Evolutionary conservation across 2,888 invertebrate species (phyloP).

Genomic region (Eupithecia abbreviata): DNA sequence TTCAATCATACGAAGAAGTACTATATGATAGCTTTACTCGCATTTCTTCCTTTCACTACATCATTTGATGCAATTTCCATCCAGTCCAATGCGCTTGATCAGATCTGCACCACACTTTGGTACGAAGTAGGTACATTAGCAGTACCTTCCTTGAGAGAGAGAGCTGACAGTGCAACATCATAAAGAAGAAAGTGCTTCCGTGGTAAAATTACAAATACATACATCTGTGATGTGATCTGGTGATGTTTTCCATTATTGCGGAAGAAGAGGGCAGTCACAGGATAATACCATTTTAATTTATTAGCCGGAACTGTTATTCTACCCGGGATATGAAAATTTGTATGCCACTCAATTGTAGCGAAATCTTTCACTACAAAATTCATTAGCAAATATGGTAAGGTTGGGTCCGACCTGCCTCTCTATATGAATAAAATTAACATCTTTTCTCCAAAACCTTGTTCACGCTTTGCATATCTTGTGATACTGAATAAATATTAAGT

Average conservation of each 20-base stretch:
- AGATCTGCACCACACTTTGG: neutral
- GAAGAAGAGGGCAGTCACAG: neutral
- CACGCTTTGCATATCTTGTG: slow-evolving; percentile 43
- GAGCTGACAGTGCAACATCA: neutral
- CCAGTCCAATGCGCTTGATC: neutral
- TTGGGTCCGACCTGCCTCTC: slow-evolving; percentile 46
- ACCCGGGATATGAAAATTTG: slow-evolving; percentile 31
- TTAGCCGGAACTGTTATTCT: neutral
- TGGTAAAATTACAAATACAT: neutral
- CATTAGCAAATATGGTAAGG: slow-evolving; percentile 60
- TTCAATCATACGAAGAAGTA: neutral
- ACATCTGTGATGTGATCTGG: no score
- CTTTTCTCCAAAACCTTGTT: slow-evolving; percentile 49
- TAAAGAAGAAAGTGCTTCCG: neutral
- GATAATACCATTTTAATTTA: neutral
- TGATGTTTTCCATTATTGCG: neutral
- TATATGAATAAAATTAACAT: slow-evolving; percentile 66
- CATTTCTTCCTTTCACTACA: neutral
- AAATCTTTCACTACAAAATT: slow-evolving; percentile 56
- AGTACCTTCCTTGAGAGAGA: neutral
- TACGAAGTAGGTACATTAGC: no score
- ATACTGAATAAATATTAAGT: slow-evolving; percentile 43
- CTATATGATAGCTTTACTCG: neutral
- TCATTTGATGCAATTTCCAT: neutral
- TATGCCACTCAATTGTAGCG: slow-evolving; percentile 45